Evolutionary conservation across 1,140 invertebrate genomes (phyloP).

Genomic region (Anastatus disparis): DNA sequence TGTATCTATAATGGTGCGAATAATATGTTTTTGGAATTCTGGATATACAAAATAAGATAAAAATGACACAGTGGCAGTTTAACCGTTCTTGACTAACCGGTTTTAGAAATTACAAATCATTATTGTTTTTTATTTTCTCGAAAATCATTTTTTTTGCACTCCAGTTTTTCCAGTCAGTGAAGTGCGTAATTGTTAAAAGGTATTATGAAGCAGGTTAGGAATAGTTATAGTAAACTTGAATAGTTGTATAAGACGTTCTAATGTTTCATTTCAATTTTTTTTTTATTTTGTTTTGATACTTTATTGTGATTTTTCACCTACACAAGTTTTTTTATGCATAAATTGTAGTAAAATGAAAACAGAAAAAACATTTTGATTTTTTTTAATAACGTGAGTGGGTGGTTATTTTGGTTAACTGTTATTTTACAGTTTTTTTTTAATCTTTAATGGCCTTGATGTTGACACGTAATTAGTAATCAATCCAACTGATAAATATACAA

Average conservation of each 20-base stretch:
- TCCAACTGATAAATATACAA: too few relatives aligned
- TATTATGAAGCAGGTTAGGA: not conserved
- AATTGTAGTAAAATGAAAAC: too few relatives aligned
- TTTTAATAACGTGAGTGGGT: too few relatives aligned
- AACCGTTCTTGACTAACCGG: not conserved
- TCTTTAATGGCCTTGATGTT: too few relatives aligned
- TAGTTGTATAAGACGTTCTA: not conserved
- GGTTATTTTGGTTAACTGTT: too few relatives aligned
- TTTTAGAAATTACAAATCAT: not conserved
- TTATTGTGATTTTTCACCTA: not conserved
- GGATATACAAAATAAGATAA: too few relatives aligned
- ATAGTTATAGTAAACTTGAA: not conserved
- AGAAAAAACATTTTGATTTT: too few relatives aligned
- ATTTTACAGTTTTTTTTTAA: too few relatives aligned
- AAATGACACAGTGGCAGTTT: not conserved
- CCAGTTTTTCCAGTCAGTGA: not conserved
- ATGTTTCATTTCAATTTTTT: not conserved
- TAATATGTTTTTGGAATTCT: too few relatives aligned
- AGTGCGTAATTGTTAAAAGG: not conserved
- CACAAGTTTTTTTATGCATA: not conserved
- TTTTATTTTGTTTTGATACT: not conserved
- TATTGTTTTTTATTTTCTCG: not conserved
- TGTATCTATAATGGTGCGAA: too few relatives aligned
- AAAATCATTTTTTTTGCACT: not conserved
- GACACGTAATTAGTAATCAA: too few relatives aligned